Evolutionary conservation across 64 coral and sea anemone species (phyloP), one percentile per base, ranked within the genome.

Genomic region (Acropora yongei): DNA sequence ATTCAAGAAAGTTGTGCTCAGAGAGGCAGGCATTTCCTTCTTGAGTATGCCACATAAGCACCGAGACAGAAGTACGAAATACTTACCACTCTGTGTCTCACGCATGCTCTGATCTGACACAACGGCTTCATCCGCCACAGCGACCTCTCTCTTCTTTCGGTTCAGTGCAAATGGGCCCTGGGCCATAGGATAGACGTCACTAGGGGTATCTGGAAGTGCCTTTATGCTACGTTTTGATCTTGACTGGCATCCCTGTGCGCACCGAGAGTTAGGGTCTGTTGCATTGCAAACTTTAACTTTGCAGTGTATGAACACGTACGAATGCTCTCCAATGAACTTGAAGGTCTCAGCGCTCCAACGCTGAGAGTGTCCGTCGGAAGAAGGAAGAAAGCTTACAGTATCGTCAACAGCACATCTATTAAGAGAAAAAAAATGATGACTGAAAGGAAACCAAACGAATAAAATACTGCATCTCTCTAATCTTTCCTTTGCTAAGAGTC

Each of bases 281-380:
- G 88, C 92, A 16, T 97, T 94, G 47, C 95, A 97, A 30, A 97
- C 84, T 45, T 88, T 77, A 11, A 91, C 87, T 50, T 85, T 87
- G 43, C 95, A 97, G 78, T 97, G 95, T 46, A 97, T 75, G 68
- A 94, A 97, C 45, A 97, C 76, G 60, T 83, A 97, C 1, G 87
- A 80, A 44, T 94, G 82, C 3, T 75, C 50, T 18, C 47, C 84
- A 18, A 97, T 88, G 75, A 88, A 97, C 61, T 97, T 83, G 67
- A 97, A 97, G 18, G 89, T 88, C 30, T 94, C 89, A n/a, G 93
- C 87, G 45, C 92, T 94, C 49, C 91, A 97, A 17, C 92, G 92
- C 80, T 94, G 82, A 1, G 49, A 75, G 19, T 83, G 48, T 5
- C 55, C 40, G 18, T 14, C 12, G n/a, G 68, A 11, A 19, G 47